Evolutionary conservation across 2,888 invertebrate genomes (phyloP).

Genomic region (Cheilosia variabilis): DNA sequence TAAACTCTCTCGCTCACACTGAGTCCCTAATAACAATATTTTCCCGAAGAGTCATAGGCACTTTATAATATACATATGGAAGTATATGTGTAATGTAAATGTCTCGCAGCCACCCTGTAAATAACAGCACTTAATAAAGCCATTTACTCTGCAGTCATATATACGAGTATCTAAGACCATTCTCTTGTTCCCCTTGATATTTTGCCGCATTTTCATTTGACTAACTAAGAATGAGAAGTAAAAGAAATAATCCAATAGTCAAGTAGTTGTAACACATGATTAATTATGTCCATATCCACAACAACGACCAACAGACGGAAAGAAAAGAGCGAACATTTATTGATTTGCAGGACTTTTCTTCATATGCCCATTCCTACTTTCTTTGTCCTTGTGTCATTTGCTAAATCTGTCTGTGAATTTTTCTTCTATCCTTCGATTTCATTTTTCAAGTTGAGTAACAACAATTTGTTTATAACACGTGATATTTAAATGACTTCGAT

Average conservation of each 20-base stretch:
- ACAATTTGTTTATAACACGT: constrained; percentile 29
- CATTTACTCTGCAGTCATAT: too few species aligned
- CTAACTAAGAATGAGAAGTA: constrained; percentile 2
- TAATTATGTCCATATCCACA: not conserved
- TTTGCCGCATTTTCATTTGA: constrained; percentile 1
- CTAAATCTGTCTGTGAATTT: constrained; percentile 14
- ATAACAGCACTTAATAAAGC: too few species aligned
- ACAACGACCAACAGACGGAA: not conserved
- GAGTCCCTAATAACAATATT: too few species aligned
- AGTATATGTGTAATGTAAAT: too few species aligned
- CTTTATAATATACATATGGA: too few species aligned
- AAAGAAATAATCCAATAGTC: not conserved
- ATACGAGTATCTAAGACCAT: too few species aligned
- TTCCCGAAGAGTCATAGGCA: too few species aligned
- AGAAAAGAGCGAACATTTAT: not conserved
- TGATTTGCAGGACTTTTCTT: constrained; percentile 1
- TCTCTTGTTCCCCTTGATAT: too few species aligned
- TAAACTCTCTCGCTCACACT: too few species aligned
- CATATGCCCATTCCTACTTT: not conserved
- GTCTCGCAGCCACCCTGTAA: too few species aligned
- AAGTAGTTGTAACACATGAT: not conserved
- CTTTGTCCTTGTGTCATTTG: constrained; percentile 9
- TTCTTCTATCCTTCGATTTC: not conserved
- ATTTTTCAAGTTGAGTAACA: constrained; percentile 8
- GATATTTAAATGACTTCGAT: constrained; percentile 22